These are phyloP conservation scores for Ammodramus savannarum DNA, from an alignment of 2,113 vertebrate genomes.

Conservation along the genomic window DNA sequence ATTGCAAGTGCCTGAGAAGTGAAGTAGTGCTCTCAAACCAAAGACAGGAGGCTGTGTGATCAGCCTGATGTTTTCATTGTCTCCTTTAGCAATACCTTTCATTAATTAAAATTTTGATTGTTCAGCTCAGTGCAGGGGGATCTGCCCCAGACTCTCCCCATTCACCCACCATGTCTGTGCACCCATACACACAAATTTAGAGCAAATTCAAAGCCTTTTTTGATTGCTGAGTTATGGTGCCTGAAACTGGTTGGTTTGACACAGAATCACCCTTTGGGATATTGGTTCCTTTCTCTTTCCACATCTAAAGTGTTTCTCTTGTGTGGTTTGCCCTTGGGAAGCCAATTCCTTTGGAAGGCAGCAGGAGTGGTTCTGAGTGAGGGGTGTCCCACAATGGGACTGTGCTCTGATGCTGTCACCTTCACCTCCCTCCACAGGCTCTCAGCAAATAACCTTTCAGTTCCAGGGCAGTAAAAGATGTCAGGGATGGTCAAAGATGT, in stretches of 20 bases:
- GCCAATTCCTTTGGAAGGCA: neutral
- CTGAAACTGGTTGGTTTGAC: neutral
- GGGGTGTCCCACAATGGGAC: neutral
- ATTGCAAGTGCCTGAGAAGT: neutral
- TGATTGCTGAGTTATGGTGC: neutral
- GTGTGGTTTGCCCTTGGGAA: neutral
- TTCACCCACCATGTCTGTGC: accelerated
- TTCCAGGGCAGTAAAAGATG: neutral
- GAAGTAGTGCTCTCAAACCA: neutral
- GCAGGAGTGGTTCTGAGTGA: neutral
- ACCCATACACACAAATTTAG: too few species aligned
- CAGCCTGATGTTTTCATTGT: neutral
- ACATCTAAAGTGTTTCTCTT: neutral
- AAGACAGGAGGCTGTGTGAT: neutral
- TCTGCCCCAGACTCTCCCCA: neutral
- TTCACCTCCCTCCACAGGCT: neutral
- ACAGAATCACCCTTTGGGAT: neutral
- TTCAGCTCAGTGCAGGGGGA: neutral
- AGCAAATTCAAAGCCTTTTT: neutral
- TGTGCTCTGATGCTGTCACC: neutral
- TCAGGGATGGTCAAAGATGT: neutral
- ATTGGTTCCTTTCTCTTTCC: neutral
- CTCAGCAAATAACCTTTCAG: neutral
- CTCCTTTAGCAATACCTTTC: neutral
- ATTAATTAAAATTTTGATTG: neutral